Evolutionary conservation across 2,113 vertebrate genomes (phyloP).

Genomic region (Syrrhaptes paradoxus): DNA sequence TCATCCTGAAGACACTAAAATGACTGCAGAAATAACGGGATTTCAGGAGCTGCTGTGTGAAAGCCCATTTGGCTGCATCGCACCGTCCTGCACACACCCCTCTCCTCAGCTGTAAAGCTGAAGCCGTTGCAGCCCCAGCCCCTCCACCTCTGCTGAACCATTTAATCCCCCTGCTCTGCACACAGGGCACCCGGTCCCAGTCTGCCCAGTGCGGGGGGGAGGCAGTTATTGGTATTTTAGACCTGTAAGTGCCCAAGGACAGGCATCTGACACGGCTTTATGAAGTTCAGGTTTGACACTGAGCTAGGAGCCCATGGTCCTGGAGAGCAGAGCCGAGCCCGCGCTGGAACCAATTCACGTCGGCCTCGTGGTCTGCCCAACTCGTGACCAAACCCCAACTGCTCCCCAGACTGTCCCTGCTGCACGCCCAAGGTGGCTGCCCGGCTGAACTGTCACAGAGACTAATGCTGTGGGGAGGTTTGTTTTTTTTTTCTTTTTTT

Average conservation of each 20-base stretch:
- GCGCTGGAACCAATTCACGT: background rate
- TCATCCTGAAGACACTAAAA: background rate
- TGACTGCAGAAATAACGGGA: background rate
- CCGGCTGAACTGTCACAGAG: background rate
- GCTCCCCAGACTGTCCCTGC: background rate
- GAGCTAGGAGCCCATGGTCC: background rate
- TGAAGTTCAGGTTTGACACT: fast-evolving
- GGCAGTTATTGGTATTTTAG: background rate
- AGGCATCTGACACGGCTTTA: background rate
- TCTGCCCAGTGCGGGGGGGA: background rate
- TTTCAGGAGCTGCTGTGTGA: background rate
- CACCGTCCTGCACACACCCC: background rate
- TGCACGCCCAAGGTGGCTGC: background rate
- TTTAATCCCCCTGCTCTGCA: background rate
- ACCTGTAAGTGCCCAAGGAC: background rate
- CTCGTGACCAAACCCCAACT: background rate
- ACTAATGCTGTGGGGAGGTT: background rate
- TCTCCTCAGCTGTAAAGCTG: background rate
- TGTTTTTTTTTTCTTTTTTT: background rate
- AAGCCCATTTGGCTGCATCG: background rate
- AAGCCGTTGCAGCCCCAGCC: background rate
- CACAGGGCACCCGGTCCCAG: background rate
- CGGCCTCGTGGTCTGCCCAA: background rate
- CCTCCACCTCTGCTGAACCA: background rate
- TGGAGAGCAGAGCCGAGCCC: background rate